Base-by-base conservation (phyloP, 2,113 vertebrate species). In the Eptesicus fuscus region DNA sequence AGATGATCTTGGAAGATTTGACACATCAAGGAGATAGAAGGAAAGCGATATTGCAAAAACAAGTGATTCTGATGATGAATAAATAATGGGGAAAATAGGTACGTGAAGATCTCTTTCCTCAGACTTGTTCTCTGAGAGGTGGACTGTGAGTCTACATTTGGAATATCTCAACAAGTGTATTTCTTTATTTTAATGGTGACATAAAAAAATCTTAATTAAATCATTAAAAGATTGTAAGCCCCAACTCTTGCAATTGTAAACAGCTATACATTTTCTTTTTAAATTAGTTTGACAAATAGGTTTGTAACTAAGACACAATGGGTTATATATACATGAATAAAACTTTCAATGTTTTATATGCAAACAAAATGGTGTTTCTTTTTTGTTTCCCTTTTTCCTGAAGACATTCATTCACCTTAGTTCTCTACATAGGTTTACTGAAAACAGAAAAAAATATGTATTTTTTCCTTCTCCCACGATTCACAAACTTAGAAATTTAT, bases 401-500 rank as follows among this genome's bases (percentile, higher is more conserved):
- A 11, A 83, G 49, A 91, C 5, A 82, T 71, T 91, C 14, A 61
- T 91, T 53, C 22, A 86, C 1, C 14, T 35, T 59, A 51, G 4
- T 37, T 44, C 23, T 83, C 51, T 90, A 40, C 0, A 70, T 16
- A 89, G 13, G 9, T 85, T 73, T 88, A 59, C 9, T 76, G 16
- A 84, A 93, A 53, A 87, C 5, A 87, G 56, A 90, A 86, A 92
- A 78, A 80, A 77, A 63, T 40, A 67, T 1, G 1, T 11, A 28
- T 49, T 44, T 90, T 85, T 59, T 79, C 37, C 25, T 61, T 83
- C n/a, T 87, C 80, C 30, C 17, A 77, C 77, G n/a, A 59, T 84
- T 65, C 63, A 91, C 4, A 93, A 35, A 84, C 25, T 92, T 84
- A 78, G 47, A 90, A 44, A 74, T 92, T 88, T 95, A 32, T 87